Evolutionary conservation across 2,113 vertebrate genomes (phyloP).

Genomic region (Apteryx mantelli): DNA sequence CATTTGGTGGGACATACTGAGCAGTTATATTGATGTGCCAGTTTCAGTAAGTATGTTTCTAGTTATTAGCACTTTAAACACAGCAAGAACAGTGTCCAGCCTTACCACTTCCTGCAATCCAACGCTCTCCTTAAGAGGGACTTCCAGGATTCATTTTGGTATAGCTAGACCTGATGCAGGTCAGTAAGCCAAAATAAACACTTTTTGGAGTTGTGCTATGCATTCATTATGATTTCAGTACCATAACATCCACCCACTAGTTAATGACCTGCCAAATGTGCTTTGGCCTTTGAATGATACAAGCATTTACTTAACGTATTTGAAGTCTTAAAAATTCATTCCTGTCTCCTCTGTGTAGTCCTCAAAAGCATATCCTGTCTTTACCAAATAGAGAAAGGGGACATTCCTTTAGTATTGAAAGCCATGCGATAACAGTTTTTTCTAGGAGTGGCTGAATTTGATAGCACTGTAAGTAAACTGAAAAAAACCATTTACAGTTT

Average conservation of each 20-base stretch:
- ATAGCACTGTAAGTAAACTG: not conserved
- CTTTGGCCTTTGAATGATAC: not conserved
- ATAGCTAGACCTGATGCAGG: not conserved
- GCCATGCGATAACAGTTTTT: not conserved
- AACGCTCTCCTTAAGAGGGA: not conserved
- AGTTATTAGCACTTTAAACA: not conserved
- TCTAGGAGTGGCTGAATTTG: not conserved
- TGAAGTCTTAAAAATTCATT: not conserved
- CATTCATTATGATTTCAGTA: not conserved
- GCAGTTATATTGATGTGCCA: not conserved
- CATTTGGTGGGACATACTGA: not conserved
- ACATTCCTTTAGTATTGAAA: accelerated
- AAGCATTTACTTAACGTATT: not conserved
- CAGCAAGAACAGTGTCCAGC: not conserved
- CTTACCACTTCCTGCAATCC: not conserved
- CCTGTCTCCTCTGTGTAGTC: not conserved
- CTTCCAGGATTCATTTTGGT: not conserved
- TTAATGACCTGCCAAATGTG: not conserved
- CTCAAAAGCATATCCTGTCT: not conserved
- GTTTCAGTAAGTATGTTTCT: not conserved
- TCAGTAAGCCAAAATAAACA: not conserved
- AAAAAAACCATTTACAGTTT: not conserved
- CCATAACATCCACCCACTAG: not conserved
- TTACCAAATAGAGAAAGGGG: not conserved
- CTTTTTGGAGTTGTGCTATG: not conserved